phyloP scores from a whole-genome alignment of 2,888 invertebrate species.

The Theristus sp. region DNA sequence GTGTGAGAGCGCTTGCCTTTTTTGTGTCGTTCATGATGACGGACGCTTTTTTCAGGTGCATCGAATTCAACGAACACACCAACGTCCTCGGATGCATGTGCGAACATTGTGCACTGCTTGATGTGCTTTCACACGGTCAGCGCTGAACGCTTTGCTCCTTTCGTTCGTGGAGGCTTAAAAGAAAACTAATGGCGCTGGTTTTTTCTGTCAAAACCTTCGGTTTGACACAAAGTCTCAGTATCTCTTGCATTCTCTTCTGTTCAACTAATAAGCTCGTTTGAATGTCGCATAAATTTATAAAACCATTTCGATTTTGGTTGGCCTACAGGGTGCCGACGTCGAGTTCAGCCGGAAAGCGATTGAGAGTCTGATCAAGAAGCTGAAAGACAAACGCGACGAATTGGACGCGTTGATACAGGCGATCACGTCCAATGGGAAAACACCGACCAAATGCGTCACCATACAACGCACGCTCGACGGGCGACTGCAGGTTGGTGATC shows the following conservation, averaged over 20 bases:
- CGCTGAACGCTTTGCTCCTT: too few species aligned
- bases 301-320: too few species aligned
- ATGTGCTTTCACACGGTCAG: slow-evolving; percentile 69
- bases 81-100: slow-evolving; percentile 84
- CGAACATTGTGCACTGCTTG: slow-evolving; percentile 90
- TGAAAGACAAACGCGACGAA: slow-evolving; percentile 96
- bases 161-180: too few species aligned
- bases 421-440: slow-evolving; percentile 96
- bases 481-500: slow-evolving; percentile 71
- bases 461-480: slow-evolving; percentile 95
- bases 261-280: not conserved
- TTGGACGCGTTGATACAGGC: slow-evolving; percentile 89
- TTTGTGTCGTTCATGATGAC: too few species aligned
- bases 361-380: slow-evolving; percentile 91
- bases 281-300: too few species aligned
- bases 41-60: too few species aligned
- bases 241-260: not conserved
- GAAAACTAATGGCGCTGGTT: too few species aligned
- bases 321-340: slow-evolving; percentile 54
- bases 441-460: slow-evolving; percentile 94
- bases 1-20: too few species aligned
- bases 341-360: slow-evolving; percentile 94
- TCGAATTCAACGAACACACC: slow-evolving; percentile 6
- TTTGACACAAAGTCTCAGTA: not conserved
- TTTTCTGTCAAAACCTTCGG: too few species aligned